A percentile compares a stretch with the other conserved stretches of the same genome.
phyloP scores from a whole-genome alignment of 1,140 invertebrate species.

The Hylaeus volcanicus region DNA sequence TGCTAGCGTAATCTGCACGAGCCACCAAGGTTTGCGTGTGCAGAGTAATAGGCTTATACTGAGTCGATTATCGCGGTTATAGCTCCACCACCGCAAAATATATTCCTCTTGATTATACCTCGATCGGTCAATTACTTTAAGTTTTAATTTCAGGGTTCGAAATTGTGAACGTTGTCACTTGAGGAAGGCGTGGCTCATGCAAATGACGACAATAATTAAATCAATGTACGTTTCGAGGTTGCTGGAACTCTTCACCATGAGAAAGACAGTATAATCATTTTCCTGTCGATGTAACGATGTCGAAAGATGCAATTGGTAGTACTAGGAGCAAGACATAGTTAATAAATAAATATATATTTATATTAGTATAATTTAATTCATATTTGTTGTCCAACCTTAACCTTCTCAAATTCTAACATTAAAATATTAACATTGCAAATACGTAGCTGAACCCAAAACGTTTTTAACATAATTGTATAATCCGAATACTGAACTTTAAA shows the following conservation, averaged over 20 bases:
- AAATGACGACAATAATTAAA: constrained; percentile 32
- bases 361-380: no score
- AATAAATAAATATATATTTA: no score
- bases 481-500: no score
- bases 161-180: constrained; percentile 13
- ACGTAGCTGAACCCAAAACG: no score
- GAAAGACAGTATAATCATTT: no score
- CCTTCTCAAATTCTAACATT: no score
- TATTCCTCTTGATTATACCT: constrained; percentile 49
- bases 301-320: neutral
- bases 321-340: no score
- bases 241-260: no score
- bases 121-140: constrained; percentile 50
- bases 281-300: neutral
- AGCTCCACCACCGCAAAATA: constrained; percentile 40
- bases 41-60: constrained; percentile 52
- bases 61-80: constrained; percentile 57
- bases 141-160: constrained; percentile 53
- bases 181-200: constrained; percentile 11
- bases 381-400: no score
- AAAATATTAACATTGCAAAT: no score
- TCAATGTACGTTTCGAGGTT: neutral
- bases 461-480: no score
- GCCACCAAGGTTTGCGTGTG: constrained; percentile 25
- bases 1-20: constrained; percentile 20